Conservation (phyloP, 2,113 vertebrate species). For the Nerophis ophidion region DNA sequence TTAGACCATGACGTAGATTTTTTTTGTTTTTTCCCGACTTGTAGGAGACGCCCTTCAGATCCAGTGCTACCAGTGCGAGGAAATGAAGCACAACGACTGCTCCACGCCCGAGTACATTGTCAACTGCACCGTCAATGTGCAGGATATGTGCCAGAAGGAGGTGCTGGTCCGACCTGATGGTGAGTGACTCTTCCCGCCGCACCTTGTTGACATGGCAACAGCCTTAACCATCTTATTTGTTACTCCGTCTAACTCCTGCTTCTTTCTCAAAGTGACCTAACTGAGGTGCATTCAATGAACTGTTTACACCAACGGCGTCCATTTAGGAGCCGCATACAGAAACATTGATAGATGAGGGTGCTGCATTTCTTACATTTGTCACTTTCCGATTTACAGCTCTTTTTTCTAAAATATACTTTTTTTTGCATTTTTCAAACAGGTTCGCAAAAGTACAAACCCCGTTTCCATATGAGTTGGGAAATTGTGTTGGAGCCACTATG, state of each 20-base stretch:
- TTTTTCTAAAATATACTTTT: too few relatives aligned
- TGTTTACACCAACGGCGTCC: too few relatives aligned
- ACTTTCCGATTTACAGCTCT: too few relatives aligned
- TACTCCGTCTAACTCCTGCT: not conserved
- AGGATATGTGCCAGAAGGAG: slow-evolving; percentile 98
- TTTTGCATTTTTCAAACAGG: too few relatives aligned
- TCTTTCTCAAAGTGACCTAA: not conserved
- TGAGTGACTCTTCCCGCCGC: slow-evolving; percentile 54
- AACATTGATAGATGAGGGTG: too few relatives aligned
- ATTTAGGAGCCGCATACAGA: too few relatives aligned
- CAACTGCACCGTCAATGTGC: slow-evolving; percentile 97
- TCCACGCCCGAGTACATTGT: slow-evolving; percentile 92
- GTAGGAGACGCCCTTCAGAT: slow-evolving; percentile 85
- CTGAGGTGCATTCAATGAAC: too few relatives aligned
- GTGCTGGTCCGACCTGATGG: slow-evolving; percentile 91
- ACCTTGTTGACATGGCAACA: not conserved
- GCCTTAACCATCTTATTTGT: not conserved
- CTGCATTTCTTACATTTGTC: too few relatives aligned
- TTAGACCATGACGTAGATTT: too few relatives aligned
- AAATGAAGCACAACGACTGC: slow-evolving; percentile 92
- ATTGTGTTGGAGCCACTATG: too few relatives aligned
- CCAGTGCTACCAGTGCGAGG: slow-evolving; percentile 98
- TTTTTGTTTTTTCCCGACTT: not conserved
- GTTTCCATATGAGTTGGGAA: too few relatives aligned
- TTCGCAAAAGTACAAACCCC: too few relatives aligned